phyloP scores from a whole-genome alignment of 2,113 vertebrate genomes.

The Zosterops hypoxanthus region DNA sequence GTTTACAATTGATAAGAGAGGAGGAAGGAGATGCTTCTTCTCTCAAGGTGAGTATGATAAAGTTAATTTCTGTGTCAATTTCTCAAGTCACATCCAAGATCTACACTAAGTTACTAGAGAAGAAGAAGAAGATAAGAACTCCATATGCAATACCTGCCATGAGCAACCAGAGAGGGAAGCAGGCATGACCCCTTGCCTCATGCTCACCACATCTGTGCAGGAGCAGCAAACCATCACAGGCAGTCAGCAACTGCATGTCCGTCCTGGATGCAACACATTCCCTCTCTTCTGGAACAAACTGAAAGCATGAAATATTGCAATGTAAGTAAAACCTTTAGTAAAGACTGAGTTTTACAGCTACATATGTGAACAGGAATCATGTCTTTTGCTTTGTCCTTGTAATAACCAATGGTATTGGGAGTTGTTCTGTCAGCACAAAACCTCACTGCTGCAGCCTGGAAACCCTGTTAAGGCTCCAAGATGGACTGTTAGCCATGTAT shows the following conservation, averaged over 20 bases:
- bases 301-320: not conserved
- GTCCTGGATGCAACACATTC: fast-evolving
- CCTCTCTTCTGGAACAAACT: not conserved
- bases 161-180: not conserved
- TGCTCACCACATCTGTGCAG: not conserved
- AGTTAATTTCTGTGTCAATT: not conserved
- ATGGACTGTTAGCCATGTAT: not conserved
- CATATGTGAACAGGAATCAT: not conserved
- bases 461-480: not conserved
- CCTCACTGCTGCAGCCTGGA: not conserved
- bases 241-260: not conserved
- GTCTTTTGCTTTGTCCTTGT: not conserved
- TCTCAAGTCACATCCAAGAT: not conserved
- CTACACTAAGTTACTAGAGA: not conserved
- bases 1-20: not conserved
- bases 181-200: not conserved
- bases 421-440: not conserved
- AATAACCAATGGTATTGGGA: not conserved
- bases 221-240: not conserved
- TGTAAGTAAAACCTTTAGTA: not conserved
- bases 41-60: not conserved
- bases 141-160: not conserved
- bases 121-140: not conserved
- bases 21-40: not conserved
- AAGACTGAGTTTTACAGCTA: not conserved